A percentile compares a stretch with the other conserved stretches of the same genome.
These are phyloP conservation scores for Heliconius eleuchia DNA, from an alignment of 1,140 invertebrate species.

Conservation along the genomic window DNA sequence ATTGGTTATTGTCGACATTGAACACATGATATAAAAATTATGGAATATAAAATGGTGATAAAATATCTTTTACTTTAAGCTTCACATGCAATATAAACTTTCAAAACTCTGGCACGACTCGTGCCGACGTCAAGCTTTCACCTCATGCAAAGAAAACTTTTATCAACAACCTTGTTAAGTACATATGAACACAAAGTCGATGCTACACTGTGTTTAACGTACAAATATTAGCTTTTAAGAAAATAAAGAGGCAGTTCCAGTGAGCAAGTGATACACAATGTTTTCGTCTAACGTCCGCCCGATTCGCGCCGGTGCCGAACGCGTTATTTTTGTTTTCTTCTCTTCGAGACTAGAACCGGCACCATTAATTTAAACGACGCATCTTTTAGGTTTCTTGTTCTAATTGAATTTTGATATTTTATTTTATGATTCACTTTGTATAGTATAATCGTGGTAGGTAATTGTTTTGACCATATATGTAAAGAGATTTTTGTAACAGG, in stretches of 20 bases:
- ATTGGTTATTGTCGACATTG: neutral
- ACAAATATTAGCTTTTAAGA: constrained; percentile 22
- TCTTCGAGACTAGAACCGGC: constrained; percentile 65
- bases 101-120: constrained; percentile 2
- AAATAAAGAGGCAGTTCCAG: constrained; percentile 12
- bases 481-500: neutral
- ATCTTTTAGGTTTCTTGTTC: constrained; percentile 47
- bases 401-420: constrained; percentile 15
- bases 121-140: neutral
- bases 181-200: constrained; percentile 8
- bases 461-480: neutral
- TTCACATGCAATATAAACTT: constrained; percentile 14
- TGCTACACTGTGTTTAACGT: neutral
- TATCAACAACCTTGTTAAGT: constrained; percentile 3
- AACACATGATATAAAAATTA: neutral
- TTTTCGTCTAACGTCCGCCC: constrained; percentile 53
- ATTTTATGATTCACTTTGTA: neutral
- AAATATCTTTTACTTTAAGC: constrained; percentile 3
- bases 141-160: constrained; percentile 2
- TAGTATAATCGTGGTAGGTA: neutral
- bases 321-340: constrained; percentile 75
- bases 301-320: constrained; percentile 42
- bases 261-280: constrained; percentile 61
- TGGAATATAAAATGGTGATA: neutral
- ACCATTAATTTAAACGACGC: constrained; percentile 77